Conservation (phyloP, 2,888 invertebrate genomes). For the Frankliniella fusca region DNA sequence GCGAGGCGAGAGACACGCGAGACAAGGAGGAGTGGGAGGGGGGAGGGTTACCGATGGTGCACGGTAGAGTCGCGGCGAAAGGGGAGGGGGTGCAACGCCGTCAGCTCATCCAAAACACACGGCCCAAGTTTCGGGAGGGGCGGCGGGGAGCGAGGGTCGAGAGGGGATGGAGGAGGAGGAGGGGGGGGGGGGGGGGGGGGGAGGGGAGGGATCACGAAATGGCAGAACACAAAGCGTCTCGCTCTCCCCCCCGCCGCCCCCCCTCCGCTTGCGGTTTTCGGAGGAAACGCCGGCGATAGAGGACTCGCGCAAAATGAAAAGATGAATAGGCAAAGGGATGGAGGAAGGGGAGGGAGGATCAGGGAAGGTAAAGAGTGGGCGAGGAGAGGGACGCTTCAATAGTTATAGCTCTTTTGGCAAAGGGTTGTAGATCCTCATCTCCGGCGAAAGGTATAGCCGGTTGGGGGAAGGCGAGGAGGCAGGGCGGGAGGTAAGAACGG, state of each 20-base stretch:
- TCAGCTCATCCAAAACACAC: background rate
- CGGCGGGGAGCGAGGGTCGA: background rate
- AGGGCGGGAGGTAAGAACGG: too few relatives aligned
- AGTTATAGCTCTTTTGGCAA: background rate
- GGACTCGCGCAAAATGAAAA: background rate
- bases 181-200: too few relatives aligned
- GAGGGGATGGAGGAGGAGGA: too few relatives aligned
- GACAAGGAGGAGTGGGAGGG: background rate
- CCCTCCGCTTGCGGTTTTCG: background rate
- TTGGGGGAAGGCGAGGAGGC: too few relatives aligned
- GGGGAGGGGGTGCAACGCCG: background rate
- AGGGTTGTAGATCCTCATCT: constrained; percentile 1
- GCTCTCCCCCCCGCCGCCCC: background rate
- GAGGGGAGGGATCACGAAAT: background rate
- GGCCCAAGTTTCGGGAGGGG: constrained; percentile 1
- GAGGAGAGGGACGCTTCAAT: background rate
- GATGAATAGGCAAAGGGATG: constrained; percentile 4
- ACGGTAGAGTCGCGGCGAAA: too few relatives aligned
- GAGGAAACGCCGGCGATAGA: constrained; percentile 7
- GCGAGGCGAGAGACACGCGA: background rate
- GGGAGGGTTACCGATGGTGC: too few relatives aligned
- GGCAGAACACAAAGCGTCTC: background rate
- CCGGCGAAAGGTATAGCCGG: background rate
- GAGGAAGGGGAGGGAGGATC: background rate
- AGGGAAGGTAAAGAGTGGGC: background rate